Percentiles rank a stretch among this genome's conserved stretches.
Evolutionary conservation across 2,797 vertebrate species (phyloP).

Genomic region (Sebastiscus albofasciatus): DNA sequence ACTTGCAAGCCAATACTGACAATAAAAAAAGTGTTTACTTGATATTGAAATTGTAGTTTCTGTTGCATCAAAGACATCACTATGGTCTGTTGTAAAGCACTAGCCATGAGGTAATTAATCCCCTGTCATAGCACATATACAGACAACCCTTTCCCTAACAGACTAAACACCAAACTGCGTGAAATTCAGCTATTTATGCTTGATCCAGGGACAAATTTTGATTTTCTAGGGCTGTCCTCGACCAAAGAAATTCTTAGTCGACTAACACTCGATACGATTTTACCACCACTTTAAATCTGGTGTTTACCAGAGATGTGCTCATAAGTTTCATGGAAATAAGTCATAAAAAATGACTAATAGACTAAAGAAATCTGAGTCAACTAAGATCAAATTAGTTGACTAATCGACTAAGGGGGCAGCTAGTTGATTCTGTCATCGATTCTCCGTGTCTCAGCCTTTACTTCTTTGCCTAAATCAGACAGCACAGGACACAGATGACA

Average conservation of each 20-base stretch:
- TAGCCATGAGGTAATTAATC: neutral
- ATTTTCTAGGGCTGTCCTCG: neutral
- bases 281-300: too few relatives aligned
- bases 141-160: neutral
- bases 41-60: constrained; percentile 1
- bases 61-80: neutral
- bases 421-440: neutral
- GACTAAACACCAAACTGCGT: neutral
- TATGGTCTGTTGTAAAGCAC: neutral
- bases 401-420: too few relatives aligned
- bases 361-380: too few relatives aligned
- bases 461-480: constrained; percentile 58
- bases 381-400: too few relatives aligned
- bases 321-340: too few relatives aligned
- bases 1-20: constrained; percentile 12
- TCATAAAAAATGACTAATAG: too few relatives aligned
- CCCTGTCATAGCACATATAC: neutral
- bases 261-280: too few relatives aligned
- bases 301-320: too few relatives aligned
- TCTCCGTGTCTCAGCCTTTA: constrained; percentile 10
- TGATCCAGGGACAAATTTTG: neutral
- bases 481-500: constrained; percentile 92
- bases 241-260: too few relatives aligned
- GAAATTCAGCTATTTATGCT: neutral
- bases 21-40: neutral